Percentiles rank a stretch among this genome's conserved stretches.
Conservation (phyloP, 1,140 invertebrate species). For the Alviniconcha marisindica region DNA sequence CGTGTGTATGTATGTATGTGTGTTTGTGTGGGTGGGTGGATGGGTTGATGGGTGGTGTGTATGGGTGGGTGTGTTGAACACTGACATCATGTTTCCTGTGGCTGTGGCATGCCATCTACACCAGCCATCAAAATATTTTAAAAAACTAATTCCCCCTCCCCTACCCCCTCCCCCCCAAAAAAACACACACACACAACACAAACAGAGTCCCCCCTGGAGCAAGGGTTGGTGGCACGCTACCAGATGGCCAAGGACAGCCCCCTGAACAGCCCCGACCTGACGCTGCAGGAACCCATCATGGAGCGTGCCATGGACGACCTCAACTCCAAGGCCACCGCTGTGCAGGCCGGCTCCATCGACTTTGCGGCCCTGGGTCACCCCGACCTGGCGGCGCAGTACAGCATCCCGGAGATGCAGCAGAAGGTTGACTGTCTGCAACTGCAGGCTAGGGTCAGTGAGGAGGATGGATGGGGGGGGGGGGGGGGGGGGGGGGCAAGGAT, state of each 20-base stretch:
- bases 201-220: constrained; percentile 60
- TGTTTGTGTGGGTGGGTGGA: background rate
- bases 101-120: no score
- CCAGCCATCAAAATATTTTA: background rate
- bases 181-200: background rate
- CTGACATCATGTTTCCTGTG: no score
- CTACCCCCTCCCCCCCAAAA: background rate
- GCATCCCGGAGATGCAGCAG: constrained; percentile 62
- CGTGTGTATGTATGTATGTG: no score
- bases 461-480: background rate
- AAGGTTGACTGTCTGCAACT: constrained; percentile 69
- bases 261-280: background rate
- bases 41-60: no score
- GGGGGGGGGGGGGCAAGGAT: background rate
- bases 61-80: no score
- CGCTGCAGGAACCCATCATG: constrained; percentile 40
- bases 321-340: constrained; percentile 34
- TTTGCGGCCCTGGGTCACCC: constrained; percentile 29
- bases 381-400: constrained; percentile 37
- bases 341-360: constrained; percentile 34
- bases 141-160: background rate
- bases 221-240: constrained; percentile 64
- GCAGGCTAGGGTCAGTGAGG: constrained; percentile 63
- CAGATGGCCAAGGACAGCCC: constrained; percentile 33
- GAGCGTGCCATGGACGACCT: constrained; percentile 46